These are phyloP conservation scores for Thunnus maccoyii DNA, from an alignment of 2,113 vertebrate species.

Conservation along the genomic window DNA sequence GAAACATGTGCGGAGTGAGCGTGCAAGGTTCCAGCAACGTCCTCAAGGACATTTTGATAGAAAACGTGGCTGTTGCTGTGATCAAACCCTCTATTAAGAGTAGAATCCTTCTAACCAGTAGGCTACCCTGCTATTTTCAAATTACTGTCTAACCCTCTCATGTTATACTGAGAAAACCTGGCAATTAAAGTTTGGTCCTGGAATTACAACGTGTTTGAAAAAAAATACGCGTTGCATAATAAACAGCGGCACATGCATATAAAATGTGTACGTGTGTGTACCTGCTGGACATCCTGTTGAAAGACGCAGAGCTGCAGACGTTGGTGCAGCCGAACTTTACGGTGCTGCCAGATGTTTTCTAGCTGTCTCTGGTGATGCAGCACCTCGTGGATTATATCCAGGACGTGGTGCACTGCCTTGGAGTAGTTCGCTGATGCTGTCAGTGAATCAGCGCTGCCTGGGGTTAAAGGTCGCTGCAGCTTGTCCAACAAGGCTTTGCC, in stretches of 20 bases:
- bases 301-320: conserved; percentile 97
- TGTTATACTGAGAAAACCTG: conserved; percentile 16
- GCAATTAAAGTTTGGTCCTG: conserved; percentile 13
- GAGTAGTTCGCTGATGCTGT: conserved; percentile 98
- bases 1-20: conserved; percentile 20
- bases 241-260: neutral
- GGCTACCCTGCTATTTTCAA: conserved; percentile 64
- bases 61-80: conserved; percentile 56
- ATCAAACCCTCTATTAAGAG: conserved; percentile 66
- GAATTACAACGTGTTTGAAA: conserved; percentile 1
- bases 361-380: conserved; percentile 98
- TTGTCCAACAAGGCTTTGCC: conserved; percentile 98
- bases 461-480: conserved; percentile 96
- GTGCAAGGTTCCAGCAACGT: conserved; percentile 24
- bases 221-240: neutral
- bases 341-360: conserved; percentile 99
- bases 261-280: conserved; percentile 56
- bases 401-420: conserved; percentile 96
- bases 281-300: conserved; percentile 99
- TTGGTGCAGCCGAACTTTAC: conserved; percentile 98
- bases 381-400: conserved; percentile 97
- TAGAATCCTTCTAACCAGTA: conserved; percentile 43
- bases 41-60: conserved; percentile 56
- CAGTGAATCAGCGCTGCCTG: conserved; percentile 94
- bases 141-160: conserved; percentile 47